Base-by-base conservation (phyloP, 1,140 invertebrate genomes). In the Drosophila sturtevanti region DNA sequence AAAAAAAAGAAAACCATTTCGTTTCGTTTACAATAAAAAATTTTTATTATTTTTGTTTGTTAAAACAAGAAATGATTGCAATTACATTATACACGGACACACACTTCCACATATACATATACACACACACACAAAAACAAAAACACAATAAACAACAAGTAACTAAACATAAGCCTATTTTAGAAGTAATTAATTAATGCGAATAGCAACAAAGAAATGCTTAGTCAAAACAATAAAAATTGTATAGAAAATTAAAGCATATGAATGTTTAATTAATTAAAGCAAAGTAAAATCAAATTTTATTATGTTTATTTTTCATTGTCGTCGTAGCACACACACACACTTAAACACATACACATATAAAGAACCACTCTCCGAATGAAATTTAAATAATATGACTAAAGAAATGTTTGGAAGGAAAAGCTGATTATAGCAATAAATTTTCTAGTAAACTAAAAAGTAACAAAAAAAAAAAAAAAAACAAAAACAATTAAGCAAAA, bases 221-320 rank as follows among this genome's bases (percentile, higher is more conserved):
- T 82, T 87, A 87, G 82, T 87, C 82, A 87, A 87, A 87, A 86
- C 82, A 87, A 86, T 86, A 87, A 86, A 81, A 86, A 82, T 87
- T 86, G 82, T 86, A 87, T 86, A 86, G 82, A 87, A 87, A 86
- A 86, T 86, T 86, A 79, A 79, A 69, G 78, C 77, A 75, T 81
- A 77, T 64, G 63, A 84, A 85, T 77, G 70, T 86, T 86, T 81
- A 81, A 86, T 86, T 86, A 86, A 78, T 87, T 75, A 77, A 77
- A 67, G 27, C 41, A 48, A 48, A 48, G 41, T 48, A 48, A 48
- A 48, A 48, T 21, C 41, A 48, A 48, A 21, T 21, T 48, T 18
- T 78, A 56, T 70, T 81, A 71, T 68, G 66, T 81, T 85, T 64
- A 72, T 65, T 74, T 76, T 77, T 75, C 48, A 41, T 67, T 74